Evolutionary conservation across 1,140 invertebrate species (phyloP).

Genomic region (Habropoda laboriosa): DNA sequence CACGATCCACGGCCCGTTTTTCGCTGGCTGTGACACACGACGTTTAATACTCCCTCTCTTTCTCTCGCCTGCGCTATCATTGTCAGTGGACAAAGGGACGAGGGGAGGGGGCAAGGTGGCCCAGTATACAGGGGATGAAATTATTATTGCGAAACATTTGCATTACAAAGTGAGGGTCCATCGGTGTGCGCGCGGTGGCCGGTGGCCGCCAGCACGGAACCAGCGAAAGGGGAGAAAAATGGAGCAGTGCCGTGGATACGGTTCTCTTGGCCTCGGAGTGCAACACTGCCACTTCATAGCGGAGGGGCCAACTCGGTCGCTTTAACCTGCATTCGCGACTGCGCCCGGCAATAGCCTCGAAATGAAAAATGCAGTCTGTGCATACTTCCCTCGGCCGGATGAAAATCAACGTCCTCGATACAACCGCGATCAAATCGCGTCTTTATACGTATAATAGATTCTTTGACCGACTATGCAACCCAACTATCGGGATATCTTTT

Average conservation of each 20-base stretch:
- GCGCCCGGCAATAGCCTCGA: constrained; percentile 43
- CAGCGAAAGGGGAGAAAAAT: constrained; percentile 60
- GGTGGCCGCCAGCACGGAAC: not conserved
- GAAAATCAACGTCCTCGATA: constrained; percentile 58
- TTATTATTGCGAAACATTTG: constrained; percentile 69
- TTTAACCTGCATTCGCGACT: constrained; percentile 60
- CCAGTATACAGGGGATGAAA: too few relatives aligned
- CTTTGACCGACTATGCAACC: not conserved
- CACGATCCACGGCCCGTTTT: constrained; percentile 16
- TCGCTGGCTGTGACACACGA: not conserved
- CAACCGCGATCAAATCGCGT: constrained; percentile 30
- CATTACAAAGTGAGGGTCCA: constrained; percentile 62
- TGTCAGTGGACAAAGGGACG: too few relatives aligned
- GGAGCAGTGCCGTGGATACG: constrained; percentile 40
- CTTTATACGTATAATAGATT: not conserved
- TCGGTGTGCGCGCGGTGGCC: constrained; percentile 27
- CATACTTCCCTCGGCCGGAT: constrained; percentile 24
- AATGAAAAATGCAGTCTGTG: constrained; percentile 63
- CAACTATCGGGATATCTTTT: not conserved
- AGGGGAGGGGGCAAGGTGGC: too few relatives aligned
- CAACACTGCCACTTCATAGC: constrained; percentile 61
- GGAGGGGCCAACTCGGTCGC: constrained; percentile 62
- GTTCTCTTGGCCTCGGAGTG: constrained; percentile 52
- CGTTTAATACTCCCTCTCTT: constrained; percentile 28
- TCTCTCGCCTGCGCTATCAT: too few relatives aligned